Conservation (phyloP, 2,888 invertebrate species). For the Timandra comae region DNA sequence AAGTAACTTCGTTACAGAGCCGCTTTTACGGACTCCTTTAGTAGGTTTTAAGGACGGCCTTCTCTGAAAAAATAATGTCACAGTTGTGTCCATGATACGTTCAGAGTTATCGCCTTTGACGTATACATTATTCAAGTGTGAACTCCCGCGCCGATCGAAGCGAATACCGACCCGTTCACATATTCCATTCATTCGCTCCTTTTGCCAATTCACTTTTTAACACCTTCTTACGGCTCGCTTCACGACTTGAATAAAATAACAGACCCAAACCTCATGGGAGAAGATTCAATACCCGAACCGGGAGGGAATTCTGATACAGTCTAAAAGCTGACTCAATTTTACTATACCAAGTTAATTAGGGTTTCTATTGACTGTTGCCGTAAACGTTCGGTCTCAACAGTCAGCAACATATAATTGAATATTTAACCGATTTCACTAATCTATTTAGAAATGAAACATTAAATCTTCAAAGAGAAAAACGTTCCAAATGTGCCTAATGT, state of each 20-base stretch:
- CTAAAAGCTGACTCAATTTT: constrained; percentile 23
- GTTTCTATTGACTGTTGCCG: constrained; percentile 8
- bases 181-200: constrained; percentile 65
- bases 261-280: constrained; percentile 46
- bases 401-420: not conserved
- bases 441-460: not conserved
- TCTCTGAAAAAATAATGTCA: too few species aligned
- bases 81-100: constrained; percentile 20
- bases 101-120: constrained; percentile 36
- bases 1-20: too few species aligned
- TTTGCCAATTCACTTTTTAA: constrained; percentile 70
- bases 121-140: constrained; percentile 57
- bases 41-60: too few species aligned
- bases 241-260: constrained; percentile 68
- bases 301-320: constrained; percentile 34
- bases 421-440: too few species aligned
- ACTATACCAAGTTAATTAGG: constrained; percentile 19
- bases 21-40: too few species aligned
- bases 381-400: constrained; percentile 1
- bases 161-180: constrained; percentile 46
- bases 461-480: too few species aligned
- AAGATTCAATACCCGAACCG: constrained; percentile 43
- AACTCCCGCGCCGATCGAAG: constrained; percentile 37
- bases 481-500: not conserved
- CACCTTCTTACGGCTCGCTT: constrained; percentile 66